Evolutionary conservation across 2,888 invertebrate genomes (phyloP), one percentile per base, ranked within the genome.

Genomic region (Drosophila parthenogenetica): DNA sequence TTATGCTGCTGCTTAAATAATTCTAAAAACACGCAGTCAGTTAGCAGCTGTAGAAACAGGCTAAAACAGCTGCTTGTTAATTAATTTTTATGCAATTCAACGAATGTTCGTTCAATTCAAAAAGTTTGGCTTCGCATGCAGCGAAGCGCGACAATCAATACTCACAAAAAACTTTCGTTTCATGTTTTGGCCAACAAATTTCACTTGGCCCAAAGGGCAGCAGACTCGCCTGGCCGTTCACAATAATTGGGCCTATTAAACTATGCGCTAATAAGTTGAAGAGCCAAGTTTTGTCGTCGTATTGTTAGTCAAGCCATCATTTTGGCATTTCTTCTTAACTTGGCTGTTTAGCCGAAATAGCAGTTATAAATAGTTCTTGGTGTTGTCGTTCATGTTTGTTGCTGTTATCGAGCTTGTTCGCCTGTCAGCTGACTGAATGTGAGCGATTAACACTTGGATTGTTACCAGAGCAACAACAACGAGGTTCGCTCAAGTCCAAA

Each of bases 61-160:
- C 35, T 46, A 65, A 40, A 53, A 51, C 60, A 68, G 61, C 77
- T 62, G 76, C 70, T 82, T 82, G 83, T 87, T 89, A 89, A 89
- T 85, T 89, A 89, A 89, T 79, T 82, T 89, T 85, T 77, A 89
- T 89, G 88, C 88, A 89, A 77, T 89, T 77, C 69, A 55, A 77
- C 86, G 72, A 87, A 73, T 74, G 73, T 86, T 81, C 70, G 73
- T 86, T 84, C 70, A 67, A 81, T 65, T 57, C 62, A 66, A 77
- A 80, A 79, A 86, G 58, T 57, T 77, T 77, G 64, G 46, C 60
- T 71, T 71, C 35, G 71, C 65, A 71, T 71, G 70, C 70, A 81
- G 45, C 72, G 57, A 61, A 77, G 68, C 85, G 73, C 42, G 55
- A 53, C 58, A 75, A 81, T 78, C 85, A 73, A 76, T 81, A 53